phyloP scores from a whole-genome alignment of 2,113 vertebrate genomes.

The Crotophaga sulcirostris region DNA sequence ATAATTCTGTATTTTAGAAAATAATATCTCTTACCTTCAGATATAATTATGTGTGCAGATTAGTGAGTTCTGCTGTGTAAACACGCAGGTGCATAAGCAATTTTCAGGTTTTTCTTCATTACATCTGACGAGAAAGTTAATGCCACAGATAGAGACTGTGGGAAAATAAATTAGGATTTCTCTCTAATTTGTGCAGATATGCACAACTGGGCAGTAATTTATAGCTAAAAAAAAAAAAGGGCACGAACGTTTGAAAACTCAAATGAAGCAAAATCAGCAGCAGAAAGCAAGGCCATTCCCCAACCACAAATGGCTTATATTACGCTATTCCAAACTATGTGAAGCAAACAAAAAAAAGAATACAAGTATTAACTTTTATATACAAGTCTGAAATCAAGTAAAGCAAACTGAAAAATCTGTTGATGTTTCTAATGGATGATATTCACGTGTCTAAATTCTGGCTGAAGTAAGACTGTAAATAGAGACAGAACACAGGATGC shows the following conservation, averaged over 20 bases:
- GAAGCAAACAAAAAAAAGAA: background rate
- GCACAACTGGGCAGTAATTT: conserved; percentile 14
- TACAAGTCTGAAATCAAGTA: background rate
- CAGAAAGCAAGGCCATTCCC: conserved; percentile 29
- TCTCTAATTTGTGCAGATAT: background rate
- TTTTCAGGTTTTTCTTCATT: conserved; percentile 61
- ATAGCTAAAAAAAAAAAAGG: background rate
- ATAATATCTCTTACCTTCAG: conserved; percentile 51
- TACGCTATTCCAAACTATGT: background rate
- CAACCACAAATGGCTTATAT: background rate
- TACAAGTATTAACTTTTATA: background rate
- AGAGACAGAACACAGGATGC: background rate
- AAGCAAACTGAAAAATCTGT: background rate
- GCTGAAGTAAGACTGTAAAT: background rate
- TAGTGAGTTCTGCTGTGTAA: conserved; percentile 62
- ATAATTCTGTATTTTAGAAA: conserved; percentile 61
- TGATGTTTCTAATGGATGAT: background rate
- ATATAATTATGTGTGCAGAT: conserved; percentile 49
- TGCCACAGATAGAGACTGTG: conserved; percentile 28
- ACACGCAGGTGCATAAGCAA: conserved; percentile 46
- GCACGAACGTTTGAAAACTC: background rate
- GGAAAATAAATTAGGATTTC: conserved; percentile 48
- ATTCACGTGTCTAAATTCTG: background rate
- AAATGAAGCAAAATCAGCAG: conserved; percentile 36
- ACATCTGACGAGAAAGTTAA: conserved; percentile 50